A percentile compares a stretch with the other conserved stretches of the same genome.
Evolutionary conservation across 53 echinoderm and acorn worm species (phyloP).

Genomic region (Stichopus horrens): DNA sequence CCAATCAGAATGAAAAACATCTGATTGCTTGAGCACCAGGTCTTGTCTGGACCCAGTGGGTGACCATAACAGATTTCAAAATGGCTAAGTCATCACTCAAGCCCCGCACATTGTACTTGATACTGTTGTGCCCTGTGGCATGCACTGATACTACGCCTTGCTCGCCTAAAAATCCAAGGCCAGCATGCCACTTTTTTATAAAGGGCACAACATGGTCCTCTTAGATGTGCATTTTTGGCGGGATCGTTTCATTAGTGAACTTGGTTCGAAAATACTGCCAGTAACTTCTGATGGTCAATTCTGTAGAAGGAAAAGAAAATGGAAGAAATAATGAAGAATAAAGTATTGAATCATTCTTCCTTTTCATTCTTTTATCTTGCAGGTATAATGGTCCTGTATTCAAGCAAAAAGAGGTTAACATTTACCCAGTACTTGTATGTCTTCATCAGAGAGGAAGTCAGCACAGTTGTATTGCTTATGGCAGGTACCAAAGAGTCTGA

Average conservation of each 20-base stretch:
- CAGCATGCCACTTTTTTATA: constrained; percentile 3
- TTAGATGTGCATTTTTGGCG: constrained; percentile 42
- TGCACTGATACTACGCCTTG: no score
- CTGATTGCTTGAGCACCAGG: no score
- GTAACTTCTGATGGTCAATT: constrained; percentile 44
- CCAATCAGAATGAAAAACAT: no score
- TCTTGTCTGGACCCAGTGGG: no score
- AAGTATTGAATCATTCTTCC: no score
- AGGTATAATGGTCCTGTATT: neutral
- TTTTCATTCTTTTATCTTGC: no score
- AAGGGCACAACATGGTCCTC: constrained; percentile 45
- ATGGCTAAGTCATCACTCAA: no score
- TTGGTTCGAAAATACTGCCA: constrained; percentile 8
- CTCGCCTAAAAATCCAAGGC: no score
- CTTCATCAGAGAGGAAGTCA: constrained; percentile 32
- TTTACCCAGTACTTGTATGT: constrained; percentile 31
- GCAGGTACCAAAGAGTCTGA: constrained; percentile 15
- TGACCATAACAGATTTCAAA: no score
- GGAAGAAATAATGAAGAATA: neutral
- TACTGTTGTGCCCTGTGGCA: neutral
- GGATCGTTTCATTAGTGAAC: constrained; percentile 33
- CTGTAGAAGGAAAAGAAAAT: constrained; percentile 1
- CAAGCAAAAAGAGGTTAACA: no score
- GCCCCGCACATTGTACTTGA: no score
- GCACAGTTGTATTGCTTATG: constrained; percentile 37